Conservation (phyloP, 53 echinoderm and acorn worm genomes). For the Temnopleurus reevesii region DNA sequence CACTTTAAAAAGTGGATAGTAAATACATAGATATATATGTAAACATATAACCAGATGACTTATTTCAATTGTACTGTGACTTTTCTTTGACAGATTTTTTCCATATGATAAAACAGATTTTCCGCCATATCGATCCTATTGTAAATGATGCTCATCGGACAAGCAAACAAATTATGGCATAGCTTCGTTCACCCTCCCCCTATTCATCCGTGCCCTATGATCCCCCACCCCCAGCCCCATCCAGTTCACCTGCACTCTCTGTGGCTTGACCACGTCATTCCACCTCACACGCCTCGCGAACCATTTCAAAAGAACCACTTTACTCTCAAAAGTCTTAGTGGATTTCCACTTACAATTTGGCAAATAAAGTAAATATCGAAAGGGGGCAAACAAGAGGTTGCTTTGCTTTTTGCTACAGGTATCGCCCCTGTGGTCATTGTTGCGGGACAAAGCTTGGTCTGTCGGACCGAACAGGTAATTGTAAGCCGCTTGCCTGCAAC, state of each 20-base stretch:
- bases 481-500: slow-evolving; percentile 2
- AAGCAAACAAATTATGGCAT: too few species aligned
- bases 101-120: too few species aligned
- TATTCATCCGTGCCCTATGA: background rate
- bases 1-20: too few species aligned
- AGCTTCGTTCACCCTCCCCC: background rate
- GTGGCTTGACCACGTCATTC: background rate
- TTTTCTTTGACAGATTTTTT: too few species aligned
- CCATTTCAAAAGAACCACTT: slow-evolving; percentile 12
- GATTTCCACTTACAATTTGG: slow-evolving; percentile 44
- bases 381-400: slow-evolving; percentile 2
- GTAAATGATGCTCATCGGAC: too few species aligned
- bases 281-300: background rate
- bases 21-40: too few species aligned
- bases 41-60: too few species aligned
- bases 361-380: slow-evolving; percentile 26
- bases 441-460: background rate
- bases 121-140: too few species aligned
- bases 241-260: slow-evolving; percentile 37
- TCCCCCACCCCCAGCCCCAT: background rate
- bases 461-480: background rate
- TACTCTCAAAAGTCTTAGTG: slow-evolving; percentile 38
- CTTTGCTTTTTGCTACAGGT: background rate
- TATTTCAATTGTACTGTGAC: too few species aligned
- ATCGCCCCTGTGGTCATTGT: background rate